A percentile compares a stretch with the other conserved stretches of the same genome.
Evolutionary conservation across 2,797 vertebrate genomes (phyloP).

Genomic region (Erpetoichthys calabaricus): DNA sequence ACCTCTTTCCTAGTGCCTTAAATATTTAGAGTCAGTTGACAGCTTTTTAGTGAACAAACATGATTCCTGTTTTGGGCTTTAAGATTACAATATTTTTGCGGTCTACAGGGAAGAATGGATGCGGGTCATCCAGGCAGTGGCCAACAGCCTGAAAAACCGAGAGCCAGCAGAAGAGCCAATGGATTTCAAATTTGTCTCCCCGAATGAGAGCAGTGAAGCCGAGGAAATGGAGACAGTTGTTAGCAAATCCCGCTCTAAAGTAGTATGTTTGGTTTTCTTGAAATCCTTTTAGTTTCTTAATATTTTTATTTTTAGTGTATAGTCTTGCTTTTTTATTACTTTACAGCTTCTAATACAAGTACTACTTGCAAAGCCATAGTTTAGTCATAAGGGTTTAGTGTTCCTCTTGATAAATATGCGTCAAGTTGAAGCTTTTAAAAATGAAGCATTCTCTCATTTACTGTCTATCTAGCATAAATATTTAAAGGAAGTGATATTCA

Average conservation of each 20-base stretch:
- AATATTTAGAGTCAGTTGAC: too few species aligned
- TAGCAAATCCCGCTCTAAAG: slow-evolving; percentile 71
- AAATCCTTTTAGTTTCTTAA: not conserved
- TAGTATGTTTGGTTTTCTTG: slow-evolving; percentile 52
- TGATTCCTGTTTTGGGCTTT: too few species aligned
- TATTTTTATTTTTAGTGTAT: too few species aligned
- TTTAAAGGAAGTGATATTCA: too few species aligned
- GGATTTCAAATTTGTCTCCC: slow-evolving; percentile 75
- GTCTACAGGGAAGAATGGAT: slow-evolving; percentile 80
- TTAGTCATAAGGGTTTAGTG: not conserved
- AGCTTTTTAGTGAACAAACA: too few species aligned
- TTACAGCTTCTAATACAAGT: too few species aligned
- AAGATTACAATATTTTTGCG: too few species aligned
- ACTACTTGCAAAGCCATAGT: not conserved
- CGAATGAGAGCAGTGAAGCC: slow-evolving; percentile 49
- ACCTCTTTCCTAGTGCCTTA: slow-evolving; percentile 21
- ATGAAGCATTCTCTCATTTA: too few species aligned
- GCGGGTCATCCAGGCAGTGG: slow-evolving; percentile 76
- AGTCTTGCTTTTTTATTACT: not conserved
- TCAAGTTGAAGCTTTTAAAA: too few species aligned
- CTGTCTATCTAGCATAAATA: too few species aligned
- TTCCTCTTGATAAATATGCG: too few species aligned
- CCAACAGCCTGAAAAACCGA: slow-evolving; percentile 77
- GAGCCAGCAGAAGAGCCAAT: slow-evolving; percentile 59
- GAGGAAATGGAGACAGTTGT: slow-evolving; percentile 79